Evolutionary conservation across 2,113 vertebrate genomes (phyloP), one percentile per base, ranked within the genome.

Genomic region (Xiphophorus maculatus): DNA sequence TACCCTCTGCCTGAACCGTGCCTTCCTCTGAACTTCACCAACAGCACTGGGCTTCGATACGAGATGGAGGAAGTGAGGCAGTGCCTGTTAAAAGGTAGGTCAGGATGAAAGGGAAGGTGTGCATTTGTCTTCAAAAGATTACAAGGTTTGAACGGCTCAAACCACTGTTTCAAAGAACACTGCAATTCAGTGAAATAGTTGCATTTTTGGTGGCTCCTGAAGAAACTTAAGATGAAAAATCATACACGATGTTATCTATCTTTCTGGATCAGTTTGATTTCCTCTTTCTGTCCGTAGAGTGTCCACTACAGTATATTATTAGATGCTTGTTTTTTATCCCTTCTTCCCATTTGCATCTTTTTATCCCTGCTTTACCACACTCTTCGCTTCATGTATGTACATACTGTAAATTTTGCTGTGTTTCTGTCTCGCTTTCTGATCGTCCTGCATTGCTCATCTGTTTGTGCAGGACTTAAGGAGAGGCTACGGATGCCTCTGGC

Each of bases 51-150:
- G 67, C 80, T 96, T 85, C 58, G 17, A 27, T 95, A 94, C 4
- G 94, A 96, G 74, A 93, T 95, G 14, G 89, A 92, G 33, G 94
- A 94, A 78, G 93, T 96, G 72, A 90, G 91, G 1, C 93, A 92
- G 27, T 95, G 95, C 68, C 88, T 96, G 19, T 91, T 88, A 30
- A 92, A 95, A 89, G 95, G 94, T 95, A 87, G 42, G 73, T 69
- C 40, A 48, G 4, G 6, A 54, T 68, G 25, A 84, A 84, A 80
- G 61, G 14, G 67, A 68, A 66, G 40, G 1, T 63, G 29, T 64
- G 58, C 71, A 28, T 80, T 79, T 77, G 40, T 72, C 62, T 77
- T 82, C 63, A 78, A 86, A 69, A 44, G 30, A 61, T 30, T 2
- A 40, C 64, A 54, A 33, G 48, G 48, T 69, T 63, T 70, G 60